Percentiles rank a stretch among this genome's conserved stretches.
These are phyloP conservation scores for Trogon surrucura DNA, from an alignment of 2,113 vertebrate species.

Conservation along the genomic window DNA sequence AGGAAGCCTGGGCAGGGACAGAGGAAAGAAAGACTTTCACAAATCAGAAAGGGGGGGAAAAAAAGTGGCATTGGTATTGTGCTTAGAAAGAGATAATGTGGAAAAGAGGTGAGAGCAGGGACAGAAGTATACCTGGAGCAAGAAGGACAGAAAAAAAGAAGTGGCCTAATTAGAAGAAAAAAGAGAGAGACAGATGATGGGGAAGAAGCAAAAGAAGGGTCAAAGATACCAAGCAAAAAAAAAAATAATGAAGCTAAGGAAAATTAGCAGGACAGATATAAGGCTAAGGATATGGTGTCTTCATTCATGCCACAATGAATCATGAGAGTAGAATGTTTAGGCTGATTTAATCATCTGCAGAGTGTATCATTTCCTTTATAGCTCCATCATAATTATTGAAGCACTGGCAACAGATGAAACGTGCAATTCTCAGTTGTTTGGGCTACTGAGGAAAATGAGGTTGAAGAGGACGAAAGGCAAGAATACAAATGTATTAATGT, in stretches of 20 bases:
- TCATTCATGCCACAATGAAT: slow-evolving; percentile 41
- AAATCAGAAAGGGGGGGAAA: slow-evolving; percentile 70
- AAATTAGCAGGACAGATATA: slow-evolving; percentile 61
- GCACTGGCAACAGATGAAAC: slow-evolving; percentile 14
- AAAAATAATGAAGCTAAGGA: slow-evolving; percentile 25
- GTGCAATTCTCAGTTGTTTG: neutral
- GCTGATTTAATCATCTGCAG: slow-evolving; percentile 26
- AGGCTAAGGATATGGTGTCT: slow-evolving; percentile 32
- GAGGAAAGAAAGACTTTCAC: slow-evolving; percentile 78
- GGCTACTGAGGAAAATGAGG: neutral
- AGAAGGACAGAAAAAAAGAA: slow-evolving; percentile 65
- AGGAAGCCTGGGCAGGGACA: slow-evolving; percentile 78
- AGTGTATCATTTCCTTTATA: slow-evolving; percentile 40
- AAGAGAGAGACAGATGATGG: slow-evolving; percentile 32
- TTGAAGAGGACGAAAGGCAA: neutral
- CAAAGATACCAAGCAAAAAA: slow-evolving; percentile 23
- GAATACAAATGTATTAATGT: neutral
- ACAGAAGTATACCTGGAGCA: slow-evolving; percentile 75
- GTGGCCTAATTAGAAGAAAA: slow-evolving; percentile 75
- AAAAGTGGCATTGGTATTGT: slow-evolving; percentile 71
- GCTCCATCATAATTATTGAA: slow-evolving; percentile 48
- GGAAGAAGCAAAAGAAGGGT: slow-evolving; percentile 43
- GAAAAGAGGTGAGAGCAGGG: slow-evolving; percentile 65
- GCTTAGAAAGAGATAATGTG: slow-evolving; percentile 72
- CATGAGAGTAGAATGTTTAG: slow-evolving; percentile 46